Evolutionary conservation across 2,888 invertebrate genomes (phyloP), one percentile per base, ranked within the genome.

Genomic region (Lithosia quadra): DNA sequence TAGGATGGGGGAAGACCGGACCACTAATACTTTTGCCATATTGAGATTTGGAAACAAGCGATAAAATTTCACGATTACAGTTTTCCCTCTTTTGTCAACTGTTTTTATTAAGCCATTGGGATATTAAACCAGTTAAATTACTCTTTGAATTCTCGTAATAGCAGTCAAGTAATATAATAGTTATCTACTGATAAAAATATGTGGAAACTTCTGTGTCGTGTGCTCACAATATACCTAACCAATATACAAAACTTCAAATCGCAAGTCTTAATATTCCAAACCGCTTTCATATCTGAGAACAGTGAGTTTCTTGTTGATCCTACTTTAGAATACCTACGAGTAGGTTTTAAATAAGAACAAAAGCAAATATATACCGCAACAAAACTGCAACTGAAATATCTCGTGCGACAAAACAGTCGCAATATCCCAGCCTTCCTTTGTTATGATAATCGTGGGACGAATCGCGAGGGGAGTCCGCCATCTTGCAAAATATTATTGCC

Each of bases 401-500:
- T 79, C 69, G 53, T 63, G 57, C 65, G 64, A 70, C 65, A 70
- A 73, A 76, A 59, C 64, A 70, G 66, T 73, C 72, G 66, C 62
- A 63, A 11, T 58, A 59, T 7, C 55, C 5, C 3, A 24, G 59
- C 8, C 61, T 36, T 65, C 78, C 74, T 80, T 80, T 78, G 79
- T 82, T 79, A 81, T 82, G 82, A 82, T 74, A 79, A 80, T 75
- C 69, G 68, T 65, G 22, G 33, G 55, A 34, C 22, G 55, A 55
- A 22, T 22, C 68, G 74, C 60, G 77, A 78, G 82, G 78, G 80
- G 79, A 68, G 78, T 58, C 74, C 49, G 75, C 74, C 83, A 82
- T 86, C 85, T 84, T 82, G 82, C 82, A 83, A 85, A n/a, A 86
- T 85, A 86, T 89, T 85, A 87, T 86, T 75, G 85, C 81, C 73